These are phyloP conservation scores for Alloplasta piceator DNA, from an alignment of 2,888 invertebrate species.

Conservation along the genomic window DNA sequence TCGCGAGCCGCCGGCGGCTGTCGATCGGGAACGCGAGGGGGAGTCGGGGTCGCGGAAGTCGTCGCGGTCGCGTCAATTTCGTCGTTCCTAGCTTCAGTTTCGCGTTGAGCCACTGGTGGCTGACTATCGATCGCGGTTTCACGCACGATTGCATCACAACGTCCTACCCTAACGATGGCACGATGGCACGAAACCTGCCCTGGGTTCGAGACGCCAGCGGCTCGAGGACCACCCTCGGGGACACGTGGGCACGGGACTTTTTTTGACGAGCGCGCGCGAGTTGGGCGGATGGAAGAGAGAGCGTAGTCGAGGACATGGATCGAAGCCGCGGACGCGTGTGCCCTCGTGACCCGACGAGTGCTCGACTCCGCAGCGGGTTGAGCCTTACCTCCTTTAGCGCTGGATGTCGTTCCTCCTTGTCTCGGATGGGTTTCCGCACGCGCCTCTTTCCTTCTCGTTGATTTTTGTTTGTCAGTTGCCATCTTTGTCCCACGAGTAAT, in stretches of 20 bases:
- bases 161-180: neutral
- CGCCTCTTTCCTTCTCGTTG: neutral
- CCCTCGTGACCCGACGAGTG: neutral
- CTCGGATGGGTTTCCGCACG: neutral
- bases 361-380: neutral
- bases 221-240: neutral
- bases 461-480: neutral
- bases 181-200: neutral
- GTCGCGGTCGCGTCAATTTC: neutral
- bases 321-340: neutral
- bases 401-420: neutral
- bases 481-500: neutral
- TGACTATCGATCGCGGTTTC: neutral
- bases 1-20: neutral
- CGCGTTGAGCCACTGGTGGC: neutral
- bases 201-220: neutral
- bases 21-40: neutral
- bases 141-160: neutral
- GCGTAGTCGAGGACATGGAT: neutral
- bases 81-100: neutral
- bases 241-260: neutral
- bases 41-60: neutral
- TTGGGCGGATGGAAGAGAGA: neutral
- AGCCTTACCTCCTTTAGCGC: neutral
- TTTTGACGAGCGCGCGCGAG: too few species aligned